A percentile compares a stretch with the other conserved stretches of the same genome.
phyloP scores from a whole-genome alignment of 2,797 vertebrate species.

The Melanogrammus aeglefinus region DNA sequence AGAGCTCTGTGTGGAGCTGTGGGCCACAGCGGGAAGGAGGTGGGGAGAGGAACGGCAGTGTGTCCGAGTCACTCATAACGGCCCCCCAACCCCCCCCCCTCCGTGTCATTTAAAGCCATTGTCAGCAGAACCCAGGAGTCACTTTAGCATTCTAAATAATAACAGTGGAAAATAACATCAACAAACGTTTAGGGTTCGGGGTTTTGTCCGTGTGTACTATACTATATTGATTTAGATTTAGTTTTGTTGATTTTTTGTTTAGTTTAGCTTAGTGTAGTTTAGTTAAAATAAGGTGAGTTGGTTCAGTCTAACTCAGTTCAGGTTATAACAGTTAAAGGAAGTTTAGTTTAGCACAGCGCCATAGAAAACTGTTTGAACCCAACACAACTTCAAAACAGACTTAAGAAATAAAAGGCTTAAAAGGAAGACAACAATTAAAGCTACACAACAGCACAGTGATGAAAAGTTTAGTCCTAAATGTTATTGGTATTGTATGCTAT shows the following conservation, averaged over 20 bases:
- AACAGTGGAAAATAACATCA: neutral
- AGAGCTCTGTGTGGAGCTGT: conserved; percentile 78
- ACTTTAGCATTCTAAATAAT: neutral
- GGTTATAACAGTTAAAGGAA: neutral
- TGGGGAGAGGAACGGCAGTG: conserved; percentile 74
- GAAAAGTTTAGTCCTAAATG: neutral
- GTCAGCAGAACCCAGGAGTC: conserved; percentile 68
- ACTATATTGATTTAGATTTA: neutral
- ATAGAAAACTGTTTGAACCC: neutral
- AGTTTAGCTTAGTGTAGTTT: neutral
- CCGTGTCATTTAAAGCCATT: conserved; percentile 72
- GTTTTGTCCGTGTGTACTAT: neutral
- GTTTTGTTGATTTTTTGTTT: neutral
- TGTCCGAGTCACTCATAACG: conserved; percentile 87
- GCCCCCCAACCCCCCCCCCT: neutral
- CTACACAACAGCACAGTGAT: neutral
- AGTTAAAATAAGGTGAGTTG: neutral
- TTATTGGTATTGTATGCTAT: neutral
- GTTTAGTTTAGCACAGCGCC: neutral
- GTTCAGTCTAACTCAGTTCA: neutral
- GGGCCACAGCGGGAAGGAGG: conserved; percentile 51
- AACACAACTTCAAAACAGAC: neutral
- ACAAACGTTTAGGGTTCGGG: neutral
- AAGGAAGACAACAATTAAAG: neutral
- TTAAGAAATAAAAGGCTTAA: neutral